Evolutionary conservation across 2,888 invertebrate species (phyloP).

Genomic region (Catocala sponsa): DNA sequence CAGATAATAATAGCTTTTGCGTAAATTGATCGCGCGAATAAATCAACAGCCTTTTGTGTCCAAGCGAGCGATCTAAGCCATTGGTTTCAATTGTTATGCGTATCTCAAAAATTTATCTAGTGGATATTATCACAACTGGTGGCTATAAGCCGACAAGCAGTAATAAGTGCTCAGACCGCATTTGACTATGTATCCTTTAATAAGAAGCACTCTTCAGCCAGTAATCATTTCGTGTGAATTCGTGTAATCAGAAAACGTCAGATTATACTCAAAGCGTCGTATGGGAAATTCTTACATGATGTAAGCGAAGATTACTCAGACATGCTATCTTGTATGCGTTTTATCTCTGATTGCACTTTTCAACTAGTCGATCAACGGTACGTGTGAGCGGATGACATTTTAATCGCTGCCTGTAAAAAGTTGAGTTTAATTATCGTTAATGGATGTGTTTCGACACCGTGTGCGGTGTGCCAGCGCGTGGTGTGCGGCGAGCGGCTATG

Average conservation of each 20-base stretch:
- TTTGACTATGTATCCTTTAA: background rate
- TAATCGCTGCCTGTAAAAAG: conserved; percentile 48
- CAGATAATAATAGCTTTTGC: background rate
- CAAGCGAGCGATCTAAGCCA: background rate
- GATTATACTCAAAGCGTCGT: background rate
- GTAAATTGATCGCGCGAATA: background rate
- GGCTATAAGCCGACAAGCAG: background rate
- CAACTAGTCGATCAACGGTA: conserved; percentile 38
- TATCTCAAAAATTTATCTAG: background rate
- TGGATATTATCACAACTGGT: background rate
- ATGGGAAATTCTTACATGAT: conserved; percentile 2
- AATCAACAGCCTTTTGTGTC: background rate
- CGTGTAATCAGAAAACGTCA: conserved; percentile 9
- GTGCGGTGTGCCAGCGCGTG: conserved; percentile 16
- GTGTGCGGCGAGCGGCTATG: conserved; percentile 34
- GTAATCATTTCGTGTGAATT: conserved; percentile 6
- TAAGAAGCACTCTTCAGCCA: background rate
- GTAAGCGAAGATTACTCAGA: conserved; percentile 3
- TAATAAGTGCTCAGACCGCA: background rate
- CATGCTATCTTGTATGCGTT: conserved; percentile 6
- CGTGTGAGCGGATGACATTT: conserved; percentile 44
- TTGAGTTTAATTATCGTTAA: conserved; percentile 54
- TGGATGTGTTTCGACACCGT: conserved; percentile 59
- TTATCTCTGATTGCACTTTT: conserved; percentile 24
- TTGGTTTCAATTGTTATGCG: background rate